Evolutionary conservation across 2,888 invertebrate genomes (phyloP).

Genomic region (Hydraecia micacea): DNA sequence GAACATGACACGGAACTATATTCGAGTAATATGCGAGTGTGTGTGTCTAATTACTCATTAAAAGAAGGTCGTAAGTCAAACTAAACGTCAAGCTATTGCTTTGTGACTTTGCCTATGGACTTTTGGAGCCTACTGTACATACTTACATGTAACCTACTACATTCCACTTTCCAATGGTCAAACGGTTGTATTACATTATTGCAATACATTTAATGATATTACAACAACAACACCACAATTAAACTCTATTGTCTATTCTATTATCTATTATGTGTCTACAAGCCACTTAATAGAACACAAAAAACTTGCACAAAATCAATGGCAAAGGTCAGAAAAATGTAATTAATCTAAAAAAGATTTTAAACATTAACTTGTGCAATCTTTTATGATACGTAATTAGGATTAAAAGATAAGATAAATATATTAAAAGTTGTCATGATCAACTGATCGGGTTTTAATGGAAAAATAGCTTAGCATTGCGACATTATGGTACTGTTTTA

Average conservation of each 20-base stretch:
- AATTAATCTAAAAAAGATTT: slow-evolving; percentile 62
- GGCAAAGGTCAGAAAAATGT: slow-evolving; percentile 62
- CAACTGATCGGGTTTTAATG: slow-evolving; percentile 49
- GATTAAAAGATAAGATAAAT: slow-evolving; percentile 63
- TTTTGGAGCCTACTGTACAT: no score
- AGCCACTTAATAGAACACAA: slow-evolving; percentile 45
- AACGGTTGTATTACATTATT: slow-evolving; percentile 21
- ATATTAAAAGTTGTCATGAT: slow-evolving; percentile 36
- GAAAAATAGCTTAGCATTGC: slow-evolving; percentile 43
- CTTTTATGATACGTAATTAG: slow-evolving; percentile 61
- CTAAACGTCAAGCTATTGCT: no score
- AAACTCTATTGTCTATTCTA: slow-evolving; percentile 50
- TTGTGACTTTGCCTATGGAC: no score
- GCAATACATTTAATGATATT: slow-evolving; percentile 36
- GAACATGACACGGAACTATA: no score
- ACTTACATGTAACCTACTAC: neutral
- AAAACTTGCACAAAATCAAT: slow-evolving; percentile 52
- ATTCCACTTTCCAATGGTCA: slow-evolving; percentile 24
- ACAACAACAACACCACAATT: slow-evolving; percentile 35
- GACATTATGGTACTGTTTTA: slow-evolving; percentile 30
- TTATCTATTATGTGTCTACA: slow-evolving; percentile 35
- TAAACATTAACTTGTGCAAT: slow-evolving; percentile 56
- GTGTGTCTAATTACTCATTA: no score
- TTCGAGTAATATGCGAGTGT: no score
- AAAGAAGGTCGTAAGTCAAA: no score